Evolutionary conservation across 2,888 invertebrate species (phyloP).

Genomic region (Apocheima hispidaria): DNA sequence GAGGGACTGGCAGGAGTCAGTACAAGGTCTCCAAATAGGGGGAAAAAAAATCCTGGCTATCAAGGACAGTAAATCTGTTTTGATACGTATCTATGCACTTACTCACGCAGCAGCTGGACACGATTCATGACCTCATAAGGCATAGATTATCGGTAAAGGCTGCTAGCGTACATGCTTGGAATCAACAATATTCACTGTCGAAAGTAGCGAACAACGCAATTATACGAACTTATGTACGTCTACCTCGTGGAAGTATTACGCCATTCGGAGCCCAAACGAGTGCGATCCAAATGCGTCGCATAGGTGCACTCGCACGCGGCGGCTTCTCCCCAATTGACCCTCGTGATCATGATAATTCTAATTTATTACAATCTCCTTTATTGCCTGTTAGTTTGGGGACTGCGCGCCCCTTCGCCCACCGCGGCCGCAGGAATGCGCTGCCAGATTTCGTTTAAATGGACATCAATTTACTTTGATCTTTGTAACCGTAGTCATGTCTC

Average conservation of each 20-base stretch:
- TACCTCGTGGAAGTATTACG: background rate
- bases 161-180: background rate
- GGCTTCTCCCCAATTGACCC: conserved; percentile 52
- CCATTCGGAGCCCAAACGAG: background rate
- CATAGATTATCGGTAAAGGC: background rate
- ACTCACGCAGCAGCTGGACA: background rate
- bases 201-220: background rate
- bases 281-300: background rate
- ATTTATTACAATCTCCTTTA: conserved; percentile 54
- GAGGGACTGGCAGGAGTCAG: no score
- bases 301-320: conserved; percentile 8
- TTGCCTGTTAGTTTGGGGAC: conserved; percentile 45
- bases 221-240: background rate
- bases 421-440: conserved; percentile 18
- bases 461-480: background rate
- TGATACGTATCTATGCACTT: background rate
- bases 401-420: conserved; percentile 6
- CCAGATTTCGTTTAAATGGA: conserved; percentile 12
- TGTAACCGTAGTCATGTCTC: no score
- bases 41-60: no score
- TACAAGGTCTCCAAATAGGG: no score
- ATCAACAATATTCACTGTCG: conserved; percentile 4
- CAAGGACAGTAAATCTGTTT: no score
- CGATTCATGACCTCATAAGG: conserved; percentile 8
- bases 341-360: conserved; percentile 48